These are phyloP conservation scores for Andrena hattorfiana DNA, from an alignment of 2,888 invertebrate genomes.

Conservation along the genomic window DNA sequence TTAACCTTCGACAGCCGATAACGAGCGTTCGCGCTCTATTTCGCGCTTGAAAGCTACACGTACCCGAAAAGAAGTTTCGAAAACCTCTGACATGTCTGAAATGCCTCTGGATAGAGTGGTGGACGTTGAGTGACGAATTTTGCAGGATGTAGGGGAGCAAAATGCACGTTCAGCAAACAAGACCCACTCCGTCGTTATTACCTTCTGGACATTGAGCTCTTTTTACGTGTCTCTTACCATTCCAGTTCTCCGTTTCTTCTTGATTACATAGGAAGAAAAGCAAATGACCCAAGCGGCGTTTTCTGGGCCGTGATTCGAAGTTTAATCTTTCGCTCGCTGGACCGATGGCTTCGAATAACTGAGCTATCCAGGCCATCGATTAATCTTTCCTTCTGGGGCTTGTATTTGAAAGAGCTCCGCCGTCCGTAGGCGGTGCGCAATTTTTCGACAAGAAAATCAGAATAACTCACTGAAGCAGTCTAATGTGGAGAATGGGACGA, in stretches of 20 bases:
- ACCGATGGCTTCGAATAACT: not conserved
- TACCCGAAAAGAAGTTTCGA: not conserved
- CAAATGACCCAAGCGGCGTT: not conserved
- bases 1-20: slow-evolving; percentile 8
- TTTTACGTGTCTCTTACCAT: not conserved
- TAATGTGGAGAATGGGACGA: not conserved
- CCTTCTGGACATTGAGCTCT: not conserved
- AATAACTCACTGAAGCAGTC: not conserved
- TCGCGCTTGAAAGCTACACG: not conserved
- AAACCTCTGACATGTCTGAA: not conserved
- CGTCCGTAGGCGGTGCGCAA: not conserved
- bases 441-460: not conserved
- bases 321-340: not conserved
- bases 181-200: not conserved
- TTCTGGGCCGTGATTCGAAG: not conserved
- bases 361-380: slow-evolving; percentile 5
- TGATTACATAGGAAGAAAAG: not conserved
- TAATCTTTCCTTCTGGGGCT: not conserved
- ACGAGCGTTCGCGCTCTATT: not conserved
- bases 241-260: not conserved
- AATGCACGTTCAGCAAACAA: too few relatives aligned
- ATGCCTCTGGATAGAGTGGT: not conserved
- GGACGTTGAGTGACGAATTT: not conserved
- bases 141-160: not conserved
- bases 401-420: not conserved